phyloP scores from a whole-genome alignment of 2,888 invertebrate genomes.

The Lampropteryx suffumata region DNA sequence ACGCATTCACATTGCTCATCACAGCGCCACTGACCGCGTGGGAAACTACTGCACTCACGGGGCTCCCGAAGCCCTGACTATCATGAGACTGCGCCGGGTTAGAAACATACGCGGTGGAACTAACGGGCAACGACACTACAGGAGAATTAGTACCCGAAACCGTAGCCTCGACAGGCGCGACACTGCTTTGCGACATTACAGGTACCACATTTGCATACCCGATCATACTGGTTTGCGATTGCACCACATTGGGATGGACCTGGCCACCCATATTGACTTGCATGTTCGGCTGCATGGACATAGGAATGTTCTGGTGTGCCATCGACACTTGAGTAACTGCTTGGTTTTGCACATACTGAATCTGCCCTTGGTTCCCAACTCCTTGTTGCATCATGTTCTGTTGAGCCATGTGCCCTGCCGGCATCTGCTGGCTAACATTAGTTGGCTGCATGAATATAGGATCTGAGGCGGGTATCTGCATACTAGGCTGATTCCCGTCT shows the following conservation, averaged over 20 bases:
- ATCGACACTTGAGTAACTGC: slow-evolving; percentile 68
- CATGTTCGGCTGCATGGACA: slow-evolving; percentile 78
- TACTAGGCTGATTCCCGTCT: slow-evolving; percentile 80
- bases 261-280: slow-evolving; percentile 73
- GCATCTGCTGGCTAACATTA: slow-evolving; percentile 72
- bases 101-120: slow-evolving; percentile 64
- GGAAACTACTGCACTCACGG: slow-evolving; percentile 75
- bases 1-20: slow-evolving; percentile 70
- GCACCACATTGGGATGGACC: slow-evolving; percentile 75
- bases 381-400: slow-evolving; percentile 75
- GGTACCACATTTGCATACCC: slow-evolving; percentile 74
- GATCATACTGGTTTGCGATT: slow-evolving; percentile 78
- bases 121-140: slow-evolving; percentile 77
- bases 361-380: slow-evolving; percentile 71
- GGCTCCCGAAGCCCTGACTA: slow-evolving; percentile 78
- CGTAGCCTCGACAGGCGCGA: slow-evolving; percentile 69
- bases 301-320: slow-evolving; percentile 79
- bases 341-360: slow-evolving; percentile 73
- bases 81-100: slow-evolving; percentile 68
- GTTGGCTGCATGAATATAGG: slow-evolving; percentile 76
- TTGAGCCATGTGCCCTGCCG: slow-evolving; percentile 71
- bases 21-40: slow-evolving; percentile 73
- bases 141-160: slow-evolving; percentile 80
- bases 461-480: slow-evolving; percentile 81
- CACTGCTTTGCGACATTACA: slow-evolving; percentile 79